These are phyloP conservation scores for Cephalopachus bancanus DNA, from an alignment of 2,797 vertebrate genomes.

Conservation along the genomic window DNA sequence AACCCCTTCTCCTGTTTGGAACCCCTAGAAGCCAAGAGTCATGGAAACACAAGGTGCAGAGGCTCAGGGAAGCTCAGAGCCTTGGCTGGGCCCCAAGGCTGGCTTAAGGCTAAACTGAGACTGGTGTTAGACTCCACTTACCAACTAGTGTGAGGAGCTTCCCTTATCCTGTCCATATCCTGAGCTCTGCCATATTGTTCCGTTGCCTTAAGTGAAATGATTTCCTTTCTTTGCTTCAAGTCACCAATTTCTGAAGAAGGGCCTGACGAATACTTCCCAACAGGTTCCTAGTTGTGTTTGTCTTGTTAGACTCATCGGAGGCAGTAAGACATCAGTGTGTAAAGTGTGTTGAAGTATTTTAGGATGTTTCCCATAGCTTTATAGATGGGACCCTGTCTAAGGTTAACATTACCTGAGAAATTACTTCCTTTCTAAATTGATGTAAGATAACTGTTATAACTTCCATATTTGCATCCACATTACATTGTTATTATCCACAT, in stretches of 20 bases:
- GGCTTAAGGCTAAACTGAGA: background rate
- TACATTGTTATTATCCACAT: background rate
- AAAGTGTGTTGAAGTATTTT: background rate
- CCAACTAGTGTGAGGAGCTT: background rate
- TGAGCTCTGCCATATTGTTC: background rate
- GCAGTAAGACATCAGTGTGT: background rate
- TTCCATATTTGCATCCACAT: background rate
- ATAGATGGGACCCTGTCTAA: background rate
- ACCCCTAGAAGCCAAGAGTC: background rate
- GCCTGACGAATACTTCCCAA: background rate
- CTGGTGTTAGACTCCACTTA: background rate
- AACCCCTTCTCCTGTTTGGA: background rate
- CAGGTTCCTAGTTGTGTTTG: background rate
- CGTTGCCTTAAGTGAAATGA: background rate
- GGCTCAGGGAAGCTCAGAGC: background rate
- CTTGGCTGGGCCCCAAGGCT: background rate
- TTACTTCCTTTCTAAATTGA: background rate
- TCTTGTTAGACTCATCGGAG: background rate
- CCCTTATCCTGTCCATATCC: background rate
- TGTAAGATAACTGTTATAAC: background rate
- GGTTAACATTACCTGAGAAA: background rate
- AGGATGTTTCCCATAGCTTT: background rate
- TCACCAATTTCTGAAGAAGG: conserved; percentile 24
- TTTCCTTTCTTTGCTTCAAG: background rate
- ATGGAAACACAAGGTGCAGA: background rate